A percentile compares a stretch with the other conserved stretches of the same genome.
Evolutionary conservation across 2,888 invertebrate species (phyloP).

Genomic region (Scaptomyza flava): DNA sequence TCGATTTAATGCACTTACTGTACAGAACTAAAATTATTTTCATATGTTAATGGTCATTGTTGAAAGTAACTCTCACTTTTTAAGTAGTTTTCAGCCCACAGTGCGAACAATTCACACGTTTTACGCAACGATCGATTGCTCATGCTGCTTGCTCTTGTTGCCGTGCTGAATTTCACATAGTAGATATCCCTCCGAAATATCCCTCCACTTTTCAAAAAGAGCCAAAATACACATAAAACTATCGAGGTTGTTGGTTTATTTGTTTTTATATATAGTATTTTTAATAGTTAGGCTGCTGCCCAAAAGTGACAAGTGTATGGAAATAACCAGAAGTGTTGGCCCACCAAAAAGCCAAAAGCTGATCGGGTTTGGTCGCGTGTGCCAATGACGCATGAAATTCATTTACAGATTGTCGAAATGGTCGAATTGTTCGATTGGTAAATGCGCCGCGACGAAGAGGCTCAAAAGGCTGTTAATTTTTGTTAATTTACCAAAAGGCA

Average conservation of each 20-base stretch:
- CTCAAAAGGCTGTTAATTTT: conserved; percentile 33
- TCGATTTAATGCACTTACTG: too few species aligned
- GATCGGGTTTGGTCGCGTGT: conserved; percentile 57
- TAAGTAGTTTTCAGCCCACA: conserved; percentile 24
- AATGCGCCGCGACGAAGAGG: conserved; percentile 13
- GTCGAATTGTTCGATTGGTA: not conserved
- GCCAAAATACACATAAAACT: conserved; percentile 12
- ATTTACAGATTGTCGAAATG: conserved; percentile 8
- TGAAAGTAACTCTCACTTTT: conserved; percentile 15
- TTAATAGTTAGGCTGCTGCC: conserved; percentile 4
- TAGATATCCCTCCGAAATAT: conserved; percentile 38
- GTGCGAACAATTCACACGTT: conserved; percentile 51
- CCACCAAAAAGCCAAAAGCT: conserved; percentile 13
- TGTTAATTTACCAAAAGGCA: conserved; percentile 26
- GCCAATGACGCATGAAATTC: conserved; percentile 41
- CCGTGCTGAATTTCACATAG: conserved; percentile 24
- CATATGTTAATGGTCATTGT: too few species aligned
- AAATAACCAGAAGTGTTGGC: conserved; percentile 49
- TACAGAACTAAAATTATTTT: too few species aligned
- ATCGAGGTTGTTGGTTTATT: conserved; percentile 15
- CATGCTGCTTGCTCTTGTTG: conserved; percentile 25
- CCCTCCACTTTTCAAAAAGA: conserved; percentile 37
- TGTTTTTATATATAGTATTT: not conserved
- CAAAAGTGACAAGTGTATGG: conserved; percentile 64
- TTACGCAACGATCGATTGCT: conserved; percentile 37